Evolutionary conservation across 2,797 vertebrate genomes (phyloP).

Genomic region (Darevskia nairensis): DNA sequence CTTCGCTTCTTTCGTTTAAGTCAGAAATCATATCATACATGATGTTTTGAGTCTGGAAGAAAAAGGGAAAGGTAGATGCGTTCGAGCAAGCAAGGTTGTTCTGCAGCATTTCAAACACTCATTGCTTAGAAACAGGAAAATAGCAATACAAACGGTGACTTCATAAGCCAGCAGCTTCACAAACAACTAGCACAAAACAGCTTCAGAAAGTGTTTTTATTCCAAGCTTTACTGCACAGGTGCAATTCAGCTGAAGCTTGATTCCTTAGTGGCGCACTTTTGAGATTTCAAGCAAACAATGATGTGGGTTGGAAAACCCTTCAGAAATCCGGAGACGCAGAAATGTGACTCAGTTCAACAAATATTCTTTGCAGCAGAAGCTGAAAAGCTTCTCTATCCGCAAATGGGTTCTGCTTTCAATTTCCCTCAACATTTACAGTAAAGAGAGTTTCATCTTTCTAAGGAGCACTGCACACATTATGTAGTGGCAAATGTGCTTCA

Average conservation of each 20-base stretch:
- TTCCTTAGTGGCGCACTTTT: constrained; percentile 7
- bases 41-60: constrained; percentile 96
- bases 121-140: not conserved
- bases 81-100: constrained; percentile 26
- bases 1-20: constrained; percentile 97
- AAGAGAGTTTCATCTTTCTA: not conserved
- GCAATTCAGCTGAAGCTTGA: not conserved
- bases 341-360: not conserved
- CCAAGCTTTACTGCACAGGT: not conserved
- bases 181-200: not conserved
- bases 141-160: not conserved
- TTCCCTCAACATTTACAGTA: not conserved
- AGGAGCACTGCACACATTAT: not conserved
- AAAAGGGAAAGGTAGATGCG: constrained; percentile 68
- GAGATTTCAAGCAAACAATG: not conserved
- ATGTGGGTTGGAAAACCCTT: not conserved
- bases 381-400: not conserved
- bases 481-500: not conserved
- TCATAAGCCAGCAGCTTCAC: not conserved
- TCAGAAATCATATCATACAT: constrained; percentile 99
- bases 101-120: constrained; percentile 13
- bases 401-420: not conserved
- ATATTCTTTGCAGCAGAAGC: not conserved
- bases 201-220: not conserved
- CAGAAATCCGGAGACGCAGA: not conserved